Evolutionary conservation across 1,140 invertebrate genomes (phyloP), one percentile per base, ranked within the genome.

Genomic region (Oedothorax gibbosus): DNA sequence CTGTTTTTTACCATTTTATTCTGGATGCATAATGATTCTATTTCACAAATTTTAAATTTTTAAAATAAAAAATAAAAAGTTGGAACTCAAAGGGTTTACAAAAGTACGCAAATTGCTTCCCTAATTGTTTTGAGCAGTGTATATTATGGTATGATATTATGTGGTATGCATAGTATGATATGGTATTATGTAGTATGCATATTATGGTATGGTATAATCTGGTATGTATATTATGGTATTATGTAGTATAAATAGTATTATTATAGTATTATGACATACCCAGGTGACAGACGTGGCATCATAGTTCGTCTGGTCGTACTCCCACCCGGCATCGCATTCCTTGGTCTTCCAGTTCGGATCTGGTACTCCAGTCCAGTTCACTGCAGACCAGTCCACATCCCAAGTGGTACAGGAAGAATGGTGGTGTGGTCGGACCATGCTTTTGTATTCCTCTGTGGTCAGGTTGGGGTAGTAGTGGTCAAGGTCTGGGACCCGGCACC

Each of bases 401-500:
- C 73, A 82, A 35, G 15, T 73, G n/a, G 57, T 60, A n/a, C 80
- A 82, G 6, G 15, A 72, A 0, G 8, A 11, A 35, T 82, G 68
- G n/a, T 21, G 15, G 8, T 10, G 15, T 4, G 71, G 86, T 57
- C 85, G 35, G 12, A 85, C 86, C 12, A 87, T 21, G 7, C 64
- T 14, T n/a, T 78, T 60, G 21, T 87, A 76, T 81, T 91, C 82
- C 11, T 90, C 89, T 18, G 90, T 9, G 0, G 91, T 89, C 50
- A 89, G 89, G 86, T 92, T 91, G 2, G 91, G 89, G 2, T 87
- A 83, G 49, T 90, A 89, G 2, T 87, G 82, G 49, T 90, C 90
- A 35, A 90, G 88, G 15, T 91, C 91, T 0, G 91, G 90, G 10
- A 92, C 91, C 50, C 89, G 88, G 86, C 92, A 93, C 92, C 92